Evolutionary conservation across 2,888 invertebrate species (phyloP).

Genomic region (Chorisops tibialis): DNA sequence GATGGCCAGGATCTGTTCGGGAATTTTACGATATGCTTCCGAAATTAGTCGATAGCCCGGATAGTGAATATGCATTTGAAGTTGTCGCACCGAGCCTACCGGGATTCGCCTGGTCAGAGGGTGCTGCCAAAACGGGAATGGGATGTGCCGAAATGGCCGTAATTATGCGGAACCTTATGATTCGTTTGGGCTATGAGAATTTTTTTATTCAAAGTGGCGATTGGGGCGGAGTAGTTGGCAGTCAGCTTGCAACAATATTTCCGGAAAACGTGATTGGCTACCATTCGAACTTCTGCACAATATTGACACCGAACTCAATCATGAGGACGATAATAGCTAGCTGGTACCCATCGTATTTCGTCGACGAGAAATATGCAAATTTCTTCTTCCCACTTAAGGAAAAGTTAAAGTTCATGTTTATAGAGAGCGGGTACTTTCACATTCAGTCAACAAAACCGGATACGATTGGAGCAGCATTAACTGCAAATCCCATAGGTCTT

Average conservation of each 20-base stretch:
- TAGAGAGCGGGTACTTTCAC: slow-evolving; percentile 66
- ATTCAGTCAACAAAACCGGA: slow-evolving; percentile 87
- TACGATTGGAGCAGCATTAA: slow-evolving; percentile 61
- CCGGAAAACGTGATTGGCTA: slow-evolving; percentile 59
- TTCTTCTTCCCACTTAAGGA: slow-evolving; percentile 53
- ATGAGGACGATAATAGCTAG: slow-evolving; percentile 54
- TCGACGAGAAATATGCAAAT: slow-evolving; percentile 54
- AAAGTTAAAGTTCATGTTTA: slow-evolving; percentile 40
- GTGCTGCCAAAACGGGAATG: slow-evolving; percentile 57
- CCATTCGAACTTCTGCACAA: slow-evolving; percentile 62
- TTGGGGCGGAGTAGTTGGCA: slow-evolving; percentile 70
- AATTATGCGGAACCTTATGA: slow-evolving; percentile 65
- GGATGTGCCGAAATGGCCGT: slow-evolving; percentile 57
- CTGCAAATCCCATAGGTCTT: slow-evolving; percentile 69
- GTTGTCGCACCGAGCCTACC: slow-evolving; percentile 66
- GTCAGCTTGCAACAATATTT: slow-evolving; percentile 62
- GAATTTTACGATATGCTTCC: slow-evolving; percentile 79
- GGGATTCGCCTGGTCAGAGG: slow-evolving; percentile 68
- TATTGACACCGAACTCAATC: slow-evolving; percentile 41
- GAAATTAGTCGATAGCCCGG: slow-evolving; percentile 56
- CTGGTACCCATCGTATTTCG: slow-evolving; percentile 58
- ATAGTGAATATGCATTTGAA: slow-evolving; percentile 64
- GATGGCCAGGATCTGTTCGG: slow-evolving; percentile 81
- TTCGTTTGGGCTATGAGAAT: slow-evolving; percentile 60
- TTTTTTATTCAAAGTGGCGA: slow-evolving; percentile 77